Evolutionary conservation across 2,888 invertebrate genomes (phyloP).

Genomic region (Hybos culiciformis): DNA sequence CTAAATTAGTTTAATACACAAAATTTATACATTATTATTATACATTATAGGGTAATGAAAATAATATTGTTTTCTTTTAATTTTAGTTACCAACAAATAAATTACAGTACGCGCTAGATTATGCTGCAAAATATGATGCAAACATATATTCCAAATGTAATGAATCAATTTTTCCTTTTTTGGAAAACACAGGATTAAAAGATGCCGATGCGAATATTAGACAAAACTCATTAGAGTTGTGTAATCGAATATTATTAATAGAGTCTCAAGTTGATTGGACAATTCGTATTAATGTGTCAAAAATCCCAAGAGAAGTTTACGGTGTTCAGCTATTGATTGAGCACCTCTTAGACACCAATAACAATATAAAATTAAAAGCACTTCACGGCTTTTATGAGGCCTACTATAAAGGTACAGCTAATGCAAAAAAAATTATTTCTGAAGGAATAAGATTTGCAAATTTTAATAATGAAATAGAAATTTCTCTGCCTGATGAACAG

Average conservation of each 20-base stretch:
- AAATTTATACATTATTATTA: no score
- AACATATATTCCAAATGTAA: conserved; percentile 32
- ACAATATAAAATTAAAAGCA: conserved; percentile 28
- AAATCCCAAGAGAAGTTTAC: conserved; percentile 28
- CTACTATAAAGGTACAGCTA: conserved; percentile 24
- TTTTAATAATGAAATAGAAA: conserved; percentile 19
- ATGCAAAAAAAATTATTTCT: conserved; percentile 24
- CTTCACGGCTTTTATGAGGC: conserved; percentile 26
- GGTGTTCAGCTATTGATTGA: conserved; percentile 26
- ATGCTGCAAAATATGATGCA: conserved; percentile 34
- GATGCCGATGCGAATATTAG: conserved; percentile 29
- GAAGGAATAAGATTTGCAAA: conserved; percentile 25
- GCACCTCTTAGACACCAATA: conserved; percentile 26
- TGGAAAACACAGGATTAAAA: conserved; percentile 23
- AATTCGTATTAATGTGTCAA: conserved; percentile 30
- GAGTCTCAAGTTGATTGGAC: conserved; percentile 32
- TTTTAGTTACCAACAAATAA: conserved; percentile 27
- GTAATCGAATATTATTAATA: conserved; percentile 24
- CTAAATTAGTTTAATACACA: no score
- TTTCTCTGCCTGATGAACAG: conserved; percentile 20
- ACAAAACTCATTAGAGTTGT: conserved; percentile 26
- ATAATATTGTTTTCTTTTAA: no score
- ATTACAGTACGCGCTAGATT: conserved; percentile 27
- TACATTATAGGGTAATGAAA: no score
- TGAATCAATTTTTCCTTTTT: conserved; percentile 26